phyloP scores from a whole-genome alignment of 92 coral and sea anemone genomes.

The Ricordea florida region DNA sequence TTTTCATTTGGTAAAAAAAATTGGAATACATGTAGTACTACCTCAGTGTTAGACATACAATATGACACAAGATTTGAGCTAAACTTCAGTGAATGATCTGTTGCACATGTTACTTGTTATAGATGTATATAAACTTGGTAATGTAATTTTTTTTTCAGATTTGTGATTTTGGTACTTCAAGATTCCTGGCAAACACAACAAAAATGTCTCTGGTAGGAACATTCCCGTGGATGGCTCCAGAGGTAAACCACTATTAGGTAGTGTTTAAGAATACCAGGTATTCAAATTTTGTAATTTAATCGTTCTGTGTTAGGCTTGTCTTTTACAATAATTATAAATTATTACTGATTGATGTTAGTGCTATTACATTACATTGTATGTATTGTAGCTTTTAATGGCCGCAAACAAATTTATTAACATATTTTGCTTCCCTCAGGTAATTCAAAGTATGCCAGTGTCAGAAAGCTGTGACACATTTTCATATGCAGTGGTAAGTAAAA shows the following conservation, averaged over 20 bases:
- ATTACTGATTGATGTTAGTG: too few species aligned
- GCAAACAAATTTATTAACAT: too few species aligned
- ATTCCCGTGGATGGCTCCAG: constrained; percentile 96
- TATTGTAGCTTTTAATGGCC: too few species aligned
- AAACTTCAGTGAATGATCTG: too few species aligned
- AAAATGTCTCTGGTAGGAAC: constrained; percentile 89
- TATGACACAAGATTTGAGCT: too few species aligned
- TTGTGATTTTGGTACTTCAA: constrained; percentile 88
- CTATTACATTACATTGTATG: too few species aligned
- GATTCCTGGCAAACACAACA: constrained; percentile 65
- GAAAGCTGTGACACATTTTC: constrained; percentile 85
- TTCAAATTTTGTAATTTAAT: background rate
- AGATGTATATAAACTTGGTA: too few species aligned
- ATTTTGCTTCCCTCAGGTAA: constrained; percentile 52
- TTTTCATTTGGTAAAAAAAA: too few species aligned
- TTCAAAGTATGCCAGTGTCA: constrained; percentile 81
- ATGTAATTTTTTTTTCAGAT: constrained; percentile 47
- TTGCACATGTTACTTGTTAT: too few species aligned
- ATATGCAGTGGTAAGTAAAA: constrained; percentile 78
- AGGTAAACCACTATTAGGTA: constrained; percentile 35
- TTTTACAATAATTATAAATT: too few species aligned
- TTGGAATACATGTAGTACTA: too few species aligned
- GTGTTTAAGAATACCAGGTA: background rate
- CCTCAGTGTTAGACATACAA: too few species aligned
- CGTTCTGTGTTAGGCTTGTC: background rate